A percentile compares a stretch with the other conserved stretches of the same genome.
phyloP scores from a whole-genome alignment of 2,113 vertebrate species.

The Mormyrus lacerda region DNA sequence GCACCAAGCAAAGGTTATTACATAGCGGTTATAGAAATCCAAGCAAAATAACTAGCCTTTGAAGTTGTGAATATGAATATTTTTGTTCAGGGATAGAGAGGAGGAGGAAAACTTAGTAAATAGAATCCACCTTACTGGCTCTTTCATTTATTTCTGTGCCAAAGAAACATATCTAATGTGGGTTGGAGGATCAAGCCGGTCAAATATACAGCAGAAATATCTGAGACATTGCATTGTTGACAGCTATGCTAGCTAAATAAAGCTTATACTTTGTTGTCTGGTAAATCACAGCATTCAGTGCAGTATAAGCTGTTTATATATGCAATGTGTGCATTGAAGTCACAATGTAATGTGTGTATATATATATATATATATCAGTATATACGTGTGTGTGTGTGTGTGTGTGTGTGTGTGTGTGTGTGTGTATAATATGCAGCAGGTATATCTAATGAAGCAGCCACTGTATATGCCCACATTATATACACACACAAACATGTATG shows the following conservation, averaged over 20 bases:
- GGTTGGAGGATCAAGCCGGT: neutral
- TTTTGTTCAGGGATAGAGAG: conserved; percentile 41
- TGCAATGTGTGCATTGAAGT: neutral
- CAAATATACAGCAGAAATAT: neutral
- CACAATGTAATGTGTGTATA: neutral
- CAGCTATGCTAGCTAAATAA: neutral
- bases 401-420: neutral
- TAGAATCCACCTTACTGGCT: neutral
- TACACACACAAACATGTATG: neutral
- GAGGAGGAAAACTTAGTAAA: conserved; percentile 36
- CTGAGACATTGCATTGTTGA: neutral
- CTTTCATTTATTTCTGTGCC: conserved; percentile 14
- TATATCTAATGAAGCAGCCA: neutral
- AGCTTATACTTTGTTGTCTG: neutral
- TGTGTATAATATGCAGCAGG: neutral
- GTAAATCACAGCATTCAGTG: neutral
- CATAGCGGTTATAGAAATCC: conserved; percentile 49
- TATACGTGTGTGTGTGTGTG: too few relatives aligned
- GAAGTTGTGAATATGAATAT: conserved; percentile 44
- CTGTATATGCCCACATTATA: too few relatives aligned
- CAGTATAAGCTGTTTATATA: neutral
- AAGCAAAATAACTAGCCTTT: conserved; percentile 53
- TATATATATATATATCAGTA: neutral
- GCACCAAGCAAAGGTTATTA: conserved; percentile 52
- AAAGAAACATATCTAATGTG: neutral